phyloP scores from a whole-genome alignment of 1,140 invertebrate genomes.

The Drosophila lacertosa region DNA sequence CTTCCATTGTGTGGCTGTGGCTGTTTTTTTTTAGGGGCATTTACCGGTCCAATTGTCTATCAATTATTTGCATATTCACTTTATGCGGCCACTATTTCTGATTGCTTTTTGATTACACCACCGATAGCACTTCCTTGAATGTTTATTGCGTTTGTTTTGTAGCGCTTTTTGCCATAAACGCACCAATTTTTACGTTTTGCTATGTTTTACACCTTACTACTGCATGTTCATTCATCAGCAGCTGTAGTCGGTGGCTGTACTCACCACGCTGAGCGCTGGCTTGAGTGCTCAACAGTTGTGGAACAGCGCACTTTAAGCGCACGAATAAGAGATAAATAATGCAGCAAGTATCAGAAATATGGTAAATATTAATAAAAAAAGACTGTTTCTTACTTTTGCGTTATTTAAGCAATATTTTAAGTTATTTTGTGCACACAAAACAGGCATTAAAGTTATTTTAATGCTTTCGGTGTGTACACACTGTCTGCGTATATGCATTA shows the following conservation, averaged over 20 bases:
- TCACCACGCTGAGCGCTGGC: conserved; percentile 27
- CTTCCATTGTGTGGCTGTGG: conserved; percentile 43
- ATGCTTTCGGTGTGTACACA: conserved; percentile 13
- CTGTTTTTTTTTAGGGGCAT: conserved; percentile 46
- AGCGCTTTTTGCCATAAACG: conserved; percentile 31
- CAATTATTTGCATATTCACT: conserved; percentile 1
- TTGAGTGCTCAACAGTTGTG: conserved; percentile 28
- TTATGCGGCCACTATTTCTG: background rate
- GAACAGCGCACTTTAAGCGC: background rate
- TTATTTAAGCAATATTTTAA: background rate
- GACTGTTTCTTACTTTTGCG: background rate
- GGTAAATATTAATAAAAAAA: background rate
- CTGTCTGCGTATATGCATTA: background rate
- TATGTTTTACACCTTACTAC: conserved; percentile 68
- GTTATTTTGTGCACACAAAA: background rate
- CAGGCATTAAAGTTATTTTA: background rate
- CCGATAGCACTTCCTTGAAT: conserved; percentile 8
- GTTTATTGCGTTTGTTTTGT: conserved; percentile 36
- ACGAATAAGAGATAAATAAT: background rate
- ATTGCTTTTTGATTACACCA: background rate
- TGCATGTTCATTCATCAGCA: conserved; percentile 72
- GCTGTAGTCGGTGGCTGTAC: conserved; percentile 40
- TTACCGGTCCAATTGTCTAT: conserved; percentile 38
- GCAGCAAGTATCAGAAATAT: background rate
- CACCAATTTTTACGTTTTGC: conserved; percentile 53